Conservation (phyloP, 2,113 vertebrate species). For the Zingel zingel region DNA sequence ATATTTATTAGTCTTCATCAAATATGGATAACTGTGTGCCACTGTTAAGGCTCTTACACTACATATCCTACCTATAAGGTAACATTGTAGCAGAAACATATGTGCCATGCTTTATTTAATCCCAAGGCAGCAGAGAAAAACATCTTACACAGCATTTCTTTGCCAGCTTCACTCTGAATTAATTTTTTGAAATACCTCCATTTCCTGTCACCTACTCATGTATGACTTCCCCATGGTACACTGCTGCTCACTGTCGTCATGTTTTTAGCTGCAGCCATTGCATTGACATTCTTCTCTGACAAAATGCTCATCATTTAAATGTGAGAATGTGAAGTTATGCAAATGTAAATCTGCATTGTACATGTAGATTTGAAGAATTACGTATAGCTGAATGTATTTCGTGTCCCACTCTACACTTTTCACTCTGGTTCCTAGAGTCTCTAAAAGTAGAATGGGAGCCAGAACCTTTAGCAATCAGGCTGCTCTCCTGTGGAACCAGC, state of each 20-base stretch:
- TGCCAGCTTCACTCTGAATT: slow-evolving; percentile 9
- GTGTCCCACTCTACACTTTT: background rate
- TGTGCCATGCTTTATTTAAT: slow-evolving; percentile 39
- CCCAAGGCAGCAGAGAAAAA: slow-evolving; percentile 18
- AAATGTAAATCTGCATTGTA: background rate
- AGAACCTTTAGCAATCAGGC: no score
- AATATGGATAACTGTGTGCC: slow-evolving; percentile 2
- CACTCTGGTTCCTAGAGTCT: no score
- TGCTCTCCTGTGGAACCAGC: no score
- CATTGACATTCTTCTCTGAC: background rate
- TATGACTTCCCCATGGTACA: background rate
- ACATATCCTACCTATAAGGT: background rate
- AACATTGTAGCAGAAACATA: slow-evolving; percentile 27
- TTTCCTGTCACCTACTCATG: slow-evolving; percentile 13
- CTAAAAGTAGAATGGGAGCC: no score
- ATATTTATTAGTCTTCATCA: background rate
- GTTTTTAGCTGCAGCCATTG: background rate
- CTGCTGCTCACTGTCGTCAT: background rate
- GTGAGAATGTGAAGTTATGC: background rate
- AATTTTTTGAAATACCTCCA: slow-evolving; percentile 28
- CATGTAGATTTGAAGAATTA: background rate
- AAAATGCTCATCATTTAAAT: background rate
- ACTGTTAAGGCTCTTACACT: background rate
- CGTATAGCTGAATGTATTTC: background rate
- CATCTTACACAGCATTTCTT: slow-evolving; percentile 6